phyloP scores from a whole-genome alignment of 1,140 invertebrate genomes.

The Drosophila kohkoa region DNA sequence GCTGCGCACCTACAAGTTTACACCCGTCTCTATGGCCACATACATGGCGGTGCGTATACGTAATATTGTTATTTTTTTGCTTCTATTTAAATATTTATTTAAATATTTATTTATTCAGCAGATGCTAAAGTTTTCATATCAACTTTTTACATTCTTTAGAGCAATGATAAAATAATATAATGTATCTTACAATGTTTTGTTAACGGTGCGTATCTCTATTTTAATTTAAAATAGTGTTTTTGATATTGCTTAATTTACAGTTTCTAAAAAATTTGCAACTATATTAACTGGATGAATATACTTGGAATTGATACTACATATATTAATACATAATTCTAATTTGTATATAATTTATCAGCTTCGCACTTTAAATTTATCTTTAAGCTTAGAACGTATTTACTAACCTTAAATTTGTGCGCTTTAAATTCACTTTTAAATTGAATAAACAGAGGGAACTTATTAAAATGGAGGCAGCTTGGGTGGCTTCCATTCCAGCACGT shows the following conservation, averaged over 20 bases:
- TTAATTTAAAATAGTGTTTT: not conserved
- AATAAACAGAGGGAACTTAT: conserved; percentile 57
- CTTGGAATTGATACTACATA: not conserved
- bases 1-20: conserved; percentile 65
- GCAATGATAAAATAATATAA: conserved; percentile 32
- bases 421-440: conserved; percentile 16
- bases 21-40: conserved; percentile 61
- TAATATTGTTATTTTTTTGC: not conserved
- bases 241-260: too few relatives aligned
- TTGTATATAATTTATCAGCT: too few relatives aligned
- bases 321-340: not conserved
- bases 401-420: not conserved
- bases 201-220: not conserved
- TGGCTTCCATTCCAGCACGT: conserved; percentile 26
- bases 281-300: too few relatives aligned
- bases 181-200: too few relatives aligned
- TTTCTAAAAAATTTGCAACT: too few relatives aligned
- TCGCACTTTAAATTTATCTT: not conserved
- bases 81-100: not conserved
- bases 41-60: conserved; percentile 57
- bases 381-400: not conserved
- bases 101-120: not conserved
- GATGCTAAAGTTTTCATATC: conserved; percentile 64
- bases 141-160: conserved; percentile 58
- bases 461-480: conserved; percentile 43